Evolutionary conservation across 2,888 invertebrate species (phyloP), one percentile per base, ranked within the genome.

Genomic region (Lithophane semibrunnea): DNA sequence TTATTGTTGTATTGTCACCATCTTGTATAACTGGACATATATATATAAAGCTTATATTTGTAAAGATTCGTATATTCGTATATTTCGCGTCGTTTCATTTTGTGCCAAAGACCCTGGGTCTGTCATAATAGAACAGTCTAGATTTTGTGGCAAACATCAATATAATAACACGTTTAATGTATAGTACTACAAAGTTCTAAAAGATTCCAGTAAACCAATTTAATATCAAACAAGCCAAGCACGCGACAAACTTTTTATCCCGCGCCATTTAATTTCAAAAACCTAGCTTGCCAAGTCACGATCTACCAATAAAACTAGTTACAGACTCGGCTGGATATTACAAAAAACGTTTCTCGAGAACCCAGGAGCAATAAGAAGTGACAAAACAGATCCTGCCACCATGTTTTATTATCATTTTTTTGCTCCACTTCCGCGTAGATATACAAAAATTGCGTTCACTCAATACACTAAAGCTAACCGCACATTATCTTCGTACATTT

Each of bases 361-460:
- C 65, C 42, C 73, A 49, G 86, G 64, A 86, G 86, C 74, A 44
- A 73, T 63, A 75, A 80, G 58, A 77, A 79, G 52, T 75, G 76
- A 83, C 72, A 75, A 56, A 75, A 61, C 63, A 72, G 66, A 68
- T 80, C 66, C 52, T 65, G n/a, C 12, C 42, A 42, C 21, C 49
- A 52, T 63, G 56, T 65, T 69, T 80, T 61, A 42, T 21, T 13
- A 74, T 29, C 3, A 44, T 24, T 56, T 75, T 68, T 80, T 75
- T 82, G 3, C 12, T 3, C 0, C 0, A 71, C 69, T 87, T 87
- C 87, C 87, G 89, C 49, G 79, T 87, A 21, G 2, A 5, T 42
- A 68, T 75, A 88, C n/a, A 87, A 87, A 87, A 88, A 37, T 63
- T 82, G 82, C 73, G 79, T 37, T 37, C 37, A 37, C 37, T 37